Conservation (phyloP, 2,113 vertebrate species). For the Rana temporaria region DNA sequence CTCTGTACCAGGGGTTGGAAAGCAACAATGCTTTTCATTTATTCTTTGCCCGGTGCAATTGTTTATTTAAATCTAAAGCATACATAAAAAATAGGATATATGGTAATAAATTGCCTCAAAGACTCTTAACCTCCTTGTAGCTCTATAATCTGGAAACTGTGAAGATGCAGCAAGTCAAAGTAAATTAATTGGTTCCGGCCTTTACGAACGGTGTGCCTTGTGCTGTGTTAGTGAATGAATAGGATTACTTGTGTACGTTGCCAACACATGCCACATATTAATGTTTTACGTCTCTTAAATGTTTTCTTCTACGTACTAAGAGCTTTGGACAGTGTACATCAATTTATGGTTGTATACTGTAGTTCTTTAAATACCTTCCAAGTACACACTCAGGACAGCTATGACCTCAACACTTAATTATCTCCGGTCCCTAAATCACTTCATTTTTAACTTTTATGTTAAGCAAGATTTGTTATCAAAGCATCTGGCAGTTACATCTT, state of each 20-base stretch:
- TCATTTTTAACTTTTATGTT: conserved; percentile 58
- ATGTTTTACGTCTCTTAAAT: conserved; percentile 52
- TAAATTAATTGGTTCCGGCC: conserved; percentile 7
- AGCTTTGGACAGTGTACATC: conserved; percentile 47
- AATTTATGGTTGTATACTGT: conserved; percentile 52
- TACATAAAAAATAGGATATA: neutral
- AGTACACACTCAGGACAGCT: conserved; percentile 52
- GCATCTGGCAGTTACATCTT: conserved; percentile 42
- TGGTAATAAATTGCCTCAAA: neutral
- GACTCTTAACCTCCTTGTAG: neutral
- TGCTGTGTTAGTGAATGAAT: conserved; percentile 19
- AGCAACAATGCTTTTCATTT: neutral
- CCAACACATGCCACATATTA: conserved; percentile 55
- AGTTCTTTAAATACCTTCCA: conserved; percentile 54
- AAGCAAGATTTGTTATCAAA: conserved; percentile 56
- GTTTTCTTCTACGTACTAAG: conserved; percentile 50
- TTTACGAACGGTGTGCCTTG: conserved; percentile 12
- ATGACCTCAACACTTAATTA: conserved; percentile 58
- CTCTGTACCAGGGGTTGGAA: no score
- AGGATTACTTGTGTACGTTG: conserved; percentile 32
- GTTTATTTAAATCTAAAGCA: neutral
- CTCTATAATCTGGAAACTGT: neutral
- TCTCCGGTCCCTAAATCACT: conserved; percentile 53
- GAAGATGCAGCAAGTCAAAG: neutral
- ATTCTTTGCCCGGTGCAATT: neutral